These are phyloP conservation scores for Odocoileus virginianus DNA, from an alignment of 2,113 vertebrate species.

Conservation along the genomic window DNA sequence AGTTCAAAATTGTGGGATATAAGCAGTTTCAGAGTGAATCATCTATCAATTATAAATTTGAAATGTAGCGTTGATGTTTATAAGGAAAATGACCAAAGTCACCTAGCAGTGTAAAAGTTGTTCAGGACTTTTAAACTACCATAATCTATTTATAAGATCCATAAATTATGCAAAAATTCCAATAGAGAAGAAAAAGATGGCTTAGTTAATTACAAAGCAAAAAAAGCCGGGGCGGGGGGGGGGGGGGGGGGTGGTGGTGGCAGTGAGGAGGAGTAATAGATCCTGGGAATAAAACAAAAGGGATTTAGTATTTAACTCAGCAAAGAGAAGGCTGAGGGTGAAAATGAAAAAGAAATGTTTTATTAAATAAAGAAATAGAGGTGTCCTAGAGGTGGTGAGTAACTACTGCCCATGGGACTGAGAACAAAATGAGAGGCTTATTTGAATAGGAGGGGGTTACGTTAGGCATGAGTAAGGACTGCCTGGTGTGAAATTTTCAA, in stretches of 20 bases:
- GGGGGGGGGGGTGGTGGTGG: too few relatives aligned
- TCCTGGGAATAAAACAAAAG: neutral
- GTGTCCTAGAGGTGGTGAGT: neutral
- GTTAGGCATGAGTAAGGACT: neutral
- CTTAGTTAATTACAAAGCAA: conserved; percentile 4
- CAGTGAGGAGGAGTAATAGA: neutral
- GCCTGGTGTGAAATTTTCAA: neutral
- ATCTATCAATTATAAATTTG: conserved; percentile 15
- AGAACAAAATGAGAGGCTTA: neutral
- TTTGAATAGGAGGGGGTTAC: neutral
- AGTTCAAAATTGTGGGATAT: neutral
- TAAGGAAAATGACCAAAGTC: neutral
- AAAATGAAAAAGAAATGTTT: neutral
- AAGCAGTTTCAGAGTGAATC: neutral
- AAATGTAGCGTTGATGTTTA: neutral
- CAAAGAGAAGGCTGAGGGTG: neutral
- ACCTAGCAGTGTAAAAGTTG: neutral
- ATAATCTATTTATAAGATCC: neutral
- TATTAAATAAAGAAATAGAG: neutral
- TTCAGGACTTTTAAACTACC: neutral
- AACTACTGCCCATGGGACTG: neutral
- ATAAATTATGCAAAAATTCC: neutral
- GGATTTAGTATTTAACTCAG: neutral
- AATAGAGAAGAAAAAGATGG: neutral
- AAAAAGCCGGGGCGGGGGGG: neutral